These are phyloP conservation scores for Melitaea athalia DNA, from an alignment of 2,888 invertebrate species.

Conservation along the genomic window DNA sequence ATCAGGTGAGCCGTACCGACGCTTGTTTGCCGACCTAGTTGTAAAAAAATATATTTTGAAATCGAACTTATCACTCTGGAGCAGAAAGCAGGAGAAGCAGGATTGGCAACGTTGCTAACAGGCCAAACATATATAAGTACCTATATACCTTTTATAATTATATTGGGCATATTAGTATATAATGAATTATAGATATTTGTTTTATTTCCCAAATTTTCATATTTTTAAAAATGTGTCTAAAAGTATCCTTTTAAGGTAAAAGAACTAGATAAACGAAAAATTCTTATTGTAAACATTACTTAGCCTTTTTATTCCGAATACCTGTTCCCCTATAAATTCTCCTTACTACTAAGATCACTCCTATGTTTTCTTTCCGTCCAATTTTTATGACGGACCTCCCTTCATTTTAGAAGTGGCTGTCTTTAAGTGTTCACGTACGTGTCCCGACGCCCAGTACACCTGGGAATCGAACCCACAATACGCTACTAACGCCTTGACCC, in stretches of 20 bases:
- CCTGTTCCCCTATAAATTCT: slow-evolving; percentile 36
- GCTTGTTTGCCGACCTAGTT: too few species aligned
- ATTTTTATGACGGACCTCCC: slow-evolving; percentile 81
- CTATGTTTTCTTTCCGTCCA: slow-evolving; percentile 65
- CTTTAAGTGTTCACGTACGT: slow-evolving; percentile 79
- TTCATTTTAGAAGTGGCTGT: slow-evolving; percentile 76
- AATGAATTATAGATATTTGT: too few species aligned
- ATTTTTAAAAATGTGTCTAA: too few species aligned
- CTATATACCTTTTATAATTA: too few species aligned
- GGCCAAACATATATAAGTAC: too few species aligned
- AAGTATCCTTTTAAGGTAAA: background rate
- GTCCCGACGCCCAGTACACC: slow-evolving; percentile 75
- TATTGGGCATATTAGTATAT: too few species aligned
- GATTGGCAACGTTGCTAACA: too few species aligned
- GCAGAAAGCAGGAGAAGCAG: too few species aligned
- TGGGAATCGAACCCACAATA: slow-evolving; percentile 81
- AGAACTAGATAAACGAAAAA: background rate
- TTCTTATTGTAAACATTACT: slow-evolving; percentile 23
- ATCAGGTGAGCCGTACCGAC: too few species aligned
- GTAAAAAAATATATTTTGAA: too few species aligned
- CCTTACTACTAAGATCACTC: slow-evolving; percentile 38
- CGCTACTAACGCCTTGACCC: slow-evolving; percentile 76
- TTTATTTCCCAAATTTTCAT: too few species aligned
- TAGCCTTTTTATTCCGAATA: slow-evolving; percentile 18
- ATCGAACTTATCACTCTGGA: too few species aligned